A percentile compares a stretch with the other conserved stretches of the same genome.
Evolutionary conservation across 2,797 vertebrate species (phyloP).

Genomic region (Naso thynnoides): DNA sequence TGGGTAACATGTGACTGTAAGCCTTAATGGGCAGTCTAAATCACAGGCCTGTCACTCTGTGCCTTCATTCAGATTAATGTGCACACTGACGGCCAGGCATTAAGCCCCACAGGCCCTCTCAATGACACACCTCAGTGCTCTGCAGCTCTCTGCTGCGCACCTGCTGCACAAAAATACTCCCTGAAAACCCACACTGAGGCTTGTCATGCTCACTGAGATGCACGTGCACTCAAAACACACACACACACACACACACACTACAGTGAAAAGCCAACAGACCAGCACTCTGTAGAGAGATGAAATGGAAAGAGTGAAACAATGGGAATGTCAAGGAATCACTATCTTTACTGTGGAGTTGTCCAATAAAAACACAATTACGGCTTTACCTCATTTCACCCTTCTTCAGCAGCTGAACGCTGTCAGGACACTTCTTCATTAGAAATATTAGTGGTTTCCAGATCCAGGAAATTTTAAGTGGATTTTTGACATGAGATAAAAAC

Average conservation of each 20-base stretch:
- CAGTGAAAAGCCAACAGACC: conserved; percentile 42
- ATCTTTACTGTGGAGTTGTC: conserved; percentile 8
- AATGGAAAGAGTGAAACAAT: conserved; percentile 50
- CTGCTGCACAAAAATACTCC: conserved; percentile 32
- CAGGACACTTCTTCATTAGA: neutral
- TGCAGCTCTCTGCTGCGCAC: conserved; percentile 38
- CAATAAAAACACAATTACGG: conserved; percentile 26
- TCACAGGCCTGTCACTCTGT: conserved; percentile 58
- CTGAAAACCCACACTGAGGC: conserved; percentile 21
- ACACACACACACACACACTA: conserved; percentile 26
- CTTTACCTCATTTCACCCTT: conserved; percentile 40
- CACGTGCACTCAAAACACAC: conserved; percentile 26
- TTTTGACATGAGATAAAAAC: neutral
- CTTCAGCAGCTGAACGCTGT: conserved; percentile 3
- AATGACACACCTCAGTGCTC: conserved; percentile 61
- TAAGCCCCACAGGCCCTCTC: conserved; percentile 53
- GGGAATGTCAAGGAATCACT: conserved; percentile 34
- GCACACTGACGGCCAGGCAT: conserved; percentile 40
- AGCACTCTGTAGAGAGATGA: conserved; percentile 30
- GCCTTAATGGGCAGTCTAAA: conserved; percentile 53
- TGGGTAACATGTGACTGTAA: conserved; percentile 46
- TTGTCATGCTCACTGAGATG: conserved; percentile 23
- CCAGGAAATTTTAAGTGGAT: neutral
- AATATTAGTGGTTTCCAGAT: conserved; percentile 1
- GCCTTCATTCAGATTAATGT: conserved; percentile 69